Conservation (phyloP, 2,797 vertebrate species). For the Xenopus petersii region DNA sequence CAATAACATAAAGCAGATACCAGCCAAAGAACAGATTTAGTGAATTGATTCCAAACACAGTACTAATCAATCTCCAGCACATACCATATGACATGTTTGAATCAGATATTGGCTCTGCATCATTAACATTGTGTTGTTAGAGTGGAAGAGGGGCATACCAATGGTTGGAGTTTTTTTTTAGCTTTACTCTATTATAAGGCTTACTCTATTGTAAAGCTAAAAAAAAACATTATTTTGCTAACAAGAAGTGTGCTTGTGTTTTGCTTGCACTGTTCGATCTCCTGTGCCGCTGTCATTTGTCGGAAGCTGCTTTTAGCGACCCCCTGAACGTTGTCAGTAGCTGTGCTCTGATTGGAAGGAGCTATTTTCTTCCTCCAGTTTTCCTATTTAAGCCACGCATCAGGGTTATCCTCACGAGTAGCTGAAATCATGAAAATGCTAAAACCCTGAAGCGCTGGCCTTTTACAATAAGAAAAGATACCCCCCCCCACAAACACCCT, state of each 20-base stretch:
- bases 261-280: conserved; percentile 2
- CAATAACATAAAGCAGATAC: too few species aligned
- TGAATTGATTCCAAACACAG: too few species aligned
- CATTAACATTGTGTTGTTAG: background rate
- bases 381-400: conserved; percentile 39
- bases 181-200: too few species aligned
- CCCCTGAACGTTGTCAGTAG: conserved; percentile 33
- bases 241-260: background rate
- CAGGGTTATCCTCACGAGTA: conserved; percentile 32
- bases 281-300: conserved; percentile 28
- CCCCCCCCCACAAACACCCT: conserved; percentile 4
- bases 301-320: conserved; percentile 35
- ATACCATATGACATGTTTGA: too few species aligned
- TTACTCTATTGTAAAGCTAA: too few species aligned
- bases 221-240: too few species aligned
- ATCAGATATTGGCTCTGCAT: too few species aligned
- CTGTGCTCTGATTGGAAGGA: conserved; percentile 42
- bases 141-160: too few species aligned
- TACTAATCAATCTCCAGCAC: too few species aligned
- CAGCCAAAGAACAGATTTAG: too few species aligned
- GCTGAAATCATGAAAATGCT: conserved; percentile 45
- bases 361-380: conserved; percentile 22
- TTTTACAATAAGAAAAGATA: conserved; percentile 30
- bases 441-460: conserved; percentile 33
- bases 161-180: too few species aligned